phyloP scores from a whole-genome alignment of 2,113 vertebrate species.

The Vulpes vulpes region DNA sequence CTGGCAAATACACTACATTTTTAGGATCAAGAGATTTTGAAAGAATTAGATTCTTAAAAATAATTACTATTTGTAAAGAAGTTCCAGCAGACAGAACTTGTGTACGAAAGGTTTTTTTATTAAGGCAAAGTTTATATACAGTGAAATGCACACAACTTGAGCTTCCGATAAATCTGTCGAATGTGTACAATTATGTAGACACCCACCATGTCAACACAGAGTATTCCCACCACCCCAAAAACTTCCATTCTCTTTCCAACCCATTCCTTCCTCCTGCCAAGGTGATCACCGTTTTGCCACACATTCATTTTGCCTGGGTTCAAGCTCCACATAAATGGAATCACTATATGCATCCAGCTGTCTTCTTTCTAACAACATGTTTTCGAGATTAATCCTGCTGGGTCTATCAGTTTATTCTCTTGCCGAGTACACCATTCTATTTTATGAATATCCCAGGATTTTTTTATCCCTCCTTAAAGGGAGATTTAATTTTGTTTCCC shows the following conservation, averaged over 20 bases:
- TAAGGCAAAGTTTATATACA: background rate
- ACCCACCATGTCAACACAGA: background rate
- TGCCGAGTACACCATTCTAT: background rate
- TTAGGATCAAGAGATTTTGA: background rate
- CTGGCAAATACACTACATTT: background rate
- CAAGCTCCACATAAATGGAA: background rate
- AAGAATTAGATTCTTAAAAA: background rate
- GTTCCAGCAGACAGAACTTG: background rate
- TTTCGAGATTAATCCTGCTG: background rate
- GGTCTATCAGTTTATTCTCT: background rate
- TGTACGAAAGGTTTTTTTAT: background rate
- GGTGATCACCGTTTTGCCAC: background rate
- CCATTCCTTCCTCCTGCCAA: background rate
- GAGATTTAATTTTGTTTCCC: background rate
- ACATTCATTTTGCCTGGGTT: background rate
- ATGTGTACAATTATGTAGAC: background rate
- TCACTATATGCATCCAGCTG: background rate
- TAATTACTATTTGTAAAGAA: constrained; percentile 7
- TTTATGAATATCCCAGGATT: background rate
- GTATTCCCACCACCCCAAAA: background rate
- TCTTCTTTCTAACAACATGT: background rate
- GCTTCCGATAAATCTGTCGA: background rate
- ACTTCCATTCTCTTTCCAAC: background rate
- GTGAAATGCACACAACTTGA: background rate
- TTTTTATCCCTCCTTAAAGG: background rate